Conservation (phyloP, 2,113 vertebrate species). For the Mixornis gularis region DNA sequence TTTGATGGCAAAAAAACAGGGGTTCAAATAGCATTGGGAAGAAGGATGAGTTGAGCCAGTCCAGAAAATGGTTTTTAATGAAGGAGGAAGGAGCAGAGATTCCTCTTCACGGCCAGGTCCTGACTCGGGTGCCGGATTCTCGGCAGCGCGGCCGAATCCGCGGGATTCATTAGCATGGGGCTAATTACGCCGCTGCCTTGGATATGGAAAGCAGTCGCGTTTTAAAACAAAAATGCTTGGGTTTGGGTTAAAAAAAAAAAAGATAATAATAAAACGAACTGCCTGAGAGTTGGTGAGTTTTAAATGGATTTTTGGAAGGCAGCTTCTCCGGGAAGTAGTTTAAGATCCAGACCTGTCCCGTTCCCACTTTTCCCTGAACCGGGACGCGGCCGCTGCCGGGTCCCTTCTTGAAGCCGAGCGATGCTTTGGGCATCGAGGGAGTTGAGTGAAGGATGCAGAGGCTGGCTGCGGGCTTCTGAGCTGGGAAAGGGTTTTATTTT, state of each 20-base stretch:
- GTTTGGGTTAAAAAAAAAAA: not conserved
- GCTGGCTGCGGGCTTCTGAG: not conserved
- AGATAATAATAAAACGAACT: not conserved
- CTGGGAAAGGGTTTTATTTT: fast-evolving
- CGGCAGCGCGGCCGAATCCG: not conserved
- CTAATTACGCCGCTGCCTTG: not conserved
- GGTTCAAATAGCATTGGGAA: not conserved
- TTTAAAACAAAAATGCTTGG: not conserved
- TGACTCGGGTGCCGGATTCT: not conserved
- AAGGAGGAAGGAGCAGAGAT: not conserved
- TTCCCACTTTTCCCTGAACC: not conserved
- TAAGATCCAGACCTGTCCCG: not conserved
- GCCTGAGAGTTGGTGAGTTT: not conserved
- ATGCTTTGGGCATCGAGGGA: not conserved
- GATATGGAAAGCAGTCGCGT: not conserved
- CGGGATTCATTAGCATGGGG: not conserved
- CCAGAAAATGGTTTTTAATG: fast-evolving
- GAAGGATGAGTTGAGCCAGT: not conserved
- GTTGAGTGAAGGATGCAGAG: not conserved
- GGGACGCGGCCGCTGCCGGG: not conserved
- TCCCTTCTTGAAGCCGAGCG: not conserved
- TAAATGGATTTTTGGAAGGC: not conserved
- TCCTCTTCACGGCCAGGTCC: not conserved
- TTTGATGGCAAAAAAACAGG: not conserved
- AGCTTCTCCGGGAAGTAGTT: not conserved